A percentile compares a stretch with the other conserved stretches of the same genome.
Evolutionary conservation across 2,888 invertebrate genomes (phyloP).

Genomic region (Phorcus lineatus): DNA sequence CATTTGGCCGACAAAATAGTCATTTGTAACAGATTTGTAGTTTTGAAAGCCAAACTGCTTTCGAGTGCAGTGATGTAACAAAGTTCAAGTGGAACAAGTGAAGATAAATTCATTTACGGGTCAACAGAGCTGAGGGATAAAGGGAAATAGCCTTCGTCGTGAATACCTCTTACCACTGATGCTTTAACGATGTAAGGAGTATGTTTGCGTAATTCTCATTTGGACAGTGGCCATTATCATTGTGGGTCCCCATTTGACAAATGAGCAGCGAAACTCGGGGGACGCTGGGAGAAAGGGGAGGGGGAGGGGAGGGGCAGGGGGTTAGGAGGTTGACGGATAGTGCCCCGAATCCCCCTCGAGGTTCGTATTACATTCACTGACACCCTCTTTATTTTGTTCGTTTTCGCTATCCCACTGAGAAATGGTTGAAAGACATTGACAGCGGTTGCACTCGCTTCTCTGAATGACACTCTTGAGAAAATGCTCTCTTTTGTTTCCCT

Average conservation of each 20-base stretch:
- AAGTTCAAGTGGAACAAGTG: neutral
- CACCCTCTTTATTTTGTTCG: conserved; percentile 20
- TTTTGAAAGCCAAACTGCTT: neutral
- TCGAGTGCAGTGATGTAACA: neutral
- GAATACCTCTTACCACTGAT: neutral
- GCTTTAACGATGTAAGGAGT: neutral
- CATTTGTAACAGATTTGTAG: neutral
- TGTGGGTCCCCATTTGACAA: neutral
- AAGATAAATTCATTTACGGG: neutral
- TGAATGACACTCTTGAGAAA: no score
- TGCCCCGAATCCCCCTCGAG: conserved; percentile 10
- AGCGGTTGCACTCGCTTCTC: neutral
- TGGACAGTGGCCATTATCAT: conserved; percentile 8
- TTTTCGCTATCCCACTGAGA: conserved; percentile 7
- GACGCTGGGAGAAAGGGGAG: neutral
- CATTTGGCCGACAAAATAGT: no score
- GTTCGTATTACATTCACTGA: conserved; percentile 1
- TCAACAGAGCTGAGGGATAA: neutral
- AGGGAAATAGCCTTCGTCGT: neutral
- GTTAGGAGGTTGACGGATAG: conserved; percentile 4
- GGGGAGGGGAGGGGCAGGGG: neutral
- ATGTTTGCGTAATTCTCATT: neutral
- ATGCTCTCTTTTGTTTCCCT: no score
- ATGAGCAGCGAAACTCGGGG: conserved; percentile 1
- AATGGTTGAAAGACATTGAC: neutral